Evolutionary conservation across 2,888 invertebrate genomes (phyloP), one percentile per base, ranked within the genome.

Genomic region (Galerucella pusilla): DNA sequence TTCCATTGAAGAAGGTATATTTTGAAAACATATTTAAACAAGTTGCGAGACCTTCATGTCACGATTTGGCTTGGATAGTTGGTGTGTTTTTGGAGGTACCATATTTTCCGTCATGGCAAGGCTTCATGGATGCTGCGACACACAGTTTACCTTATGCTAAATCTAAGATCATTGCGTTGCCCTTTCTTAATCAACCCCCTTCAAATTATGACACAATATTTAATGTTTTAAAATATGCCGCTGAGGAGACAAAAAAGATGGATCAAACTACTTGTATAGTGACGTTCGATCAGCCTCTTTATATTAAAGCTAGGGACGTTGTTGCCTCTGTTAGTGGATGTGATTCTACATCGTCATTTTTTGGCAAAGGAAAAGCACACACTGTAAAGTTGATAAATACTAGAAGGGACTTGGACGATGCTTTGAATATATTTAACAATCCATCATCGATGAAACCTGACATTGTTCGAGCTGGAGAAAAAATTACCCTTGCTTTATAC

Each of bases 271-370:
- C 68, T 60, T 75, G 71, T 63, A 54, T 52, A 6, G 61, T 71
- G 14, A 71, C 74, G 52, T 74, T 70, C 54, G 70, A 74, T 71
- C 74, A 70, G 60, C 70, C 70, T 45, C 65, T 75, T 6, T 71
- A 71, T 60, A 12, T 61, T 42, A 71, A 75, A 72, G 66, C 67
- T n/a, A 70, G 63, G 20, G 54, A 28, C 28, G 42, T 70, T 70
- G 66, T 52, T 66, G 54, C 67, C 12, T 60, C 57, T 16, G 35
- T 20, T 65, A 57, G 4, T 12, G 46, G 46, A 49, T 49, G 12
- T 12, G 1, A 49, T 49, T 12, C 12, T 14, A 49, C 2, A 49
- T 12, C 46, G 46, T 7, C 46, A 49, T 49, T 49, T 5, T 12
- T 49, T 49, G 46, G 46, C 12, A 49, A 49, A 49, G 7, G 35